Base-by-base conservation (phyloP, 2,888 invertebrate species). In the Seladonia tumulorum region DNA sequence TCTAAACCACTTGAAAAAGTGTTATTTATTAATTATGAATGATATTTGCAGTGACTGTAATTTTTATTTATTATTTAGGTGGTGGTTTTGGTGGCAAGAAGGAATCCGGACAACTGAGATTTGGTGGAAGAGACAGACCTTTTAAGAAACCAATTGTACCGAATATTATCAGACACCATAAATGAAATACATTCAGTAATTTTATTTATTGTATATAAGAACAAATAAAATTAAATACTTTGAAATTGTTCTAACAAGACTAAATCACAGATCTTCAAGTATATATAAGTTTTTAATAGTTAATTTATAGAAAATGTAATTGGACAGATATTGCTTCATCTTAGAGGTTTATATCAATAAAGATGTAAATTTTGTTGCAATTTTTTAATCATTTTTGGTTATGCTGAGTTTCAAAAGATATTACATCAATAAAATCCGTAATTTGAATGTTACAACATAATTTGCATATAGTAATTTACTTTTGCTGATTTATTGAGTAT, bases 31-130 rank as follows among this genome's bases (percentile, higher is more conserved):
- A 39, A 35, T 12, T 22, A 39, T 18, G 35, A 22, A 18, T 39
- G 22, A 39, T 39, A 68, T 7, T 68, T 39, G 22, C 7, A 39
- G 12, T 0, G 1, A 10, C 22, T 4, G 4, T 35, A 39, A 39
- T 22, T 68, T 39, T 39, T 68, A 22, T 42, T 82, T 63, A 72
- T 70, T 81, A 93, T 93, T 12, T 68, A 96, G 96, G 98, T 5
- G 98, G 98, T 25, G 98, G 98, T 22, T 97, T 98, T 93, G 98
- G 98, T 5, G 98, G 98, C 0, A 96, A 96, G 88, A 98, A 97
- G 92, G 98, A 98, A 94, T 97, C 98, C 0, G 98, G 98, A 0
- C 98, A 99, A 93, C 95, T 98, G 68, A 95, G 98, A 84, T 99
- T 98, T 95, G 98, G 98, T 1, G 97, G 98, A 72, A 96, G 96